phyloP scores from a whole-genome alignment of 1,140 invertebrate genomes.

The Delia radicum region DNA sequence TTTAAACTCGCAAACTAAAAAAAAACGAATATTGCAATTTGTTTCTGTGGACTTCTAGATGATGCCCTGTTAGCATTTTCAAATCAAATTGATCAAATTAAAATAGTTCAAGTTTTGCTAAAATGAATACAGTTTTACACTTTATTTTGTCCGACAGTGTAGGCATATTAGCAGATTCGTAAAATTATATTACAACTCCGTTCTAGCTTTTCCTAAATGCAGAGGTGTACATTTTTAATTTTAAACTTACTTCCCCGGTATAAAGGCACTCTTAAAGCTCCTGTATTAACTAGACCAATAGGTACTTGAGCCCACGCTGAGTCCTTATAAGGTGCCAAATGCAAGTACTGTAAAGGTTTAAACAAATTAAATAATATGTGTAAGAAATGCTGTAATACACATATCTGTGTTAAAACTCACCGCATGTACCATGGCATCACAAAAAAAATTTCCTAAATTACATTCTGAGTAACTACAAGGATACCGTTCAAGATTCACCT shows the following conservation, averaged over 20 bases:
- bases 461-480: constrained; percentile 67
- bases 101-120: too few relatives aligned
- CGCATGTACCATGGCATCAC: constrained; percentile 69
- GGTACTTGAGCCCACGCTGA: constrained; percentile 67
- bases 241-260: constrained; percentile 58
- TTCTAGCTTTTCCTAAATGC: too few relatives aligned
- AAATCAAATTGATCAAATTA: too few relatives aligned
- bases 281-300: constrained; percentile 68
- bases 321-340: constrained; percentile 36
- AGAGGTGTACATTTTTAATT: too few relatives aligned
- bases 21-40: too few relatives aligned
- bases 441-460: constrained; percentile 74
- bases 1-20: too few relatives aligned
- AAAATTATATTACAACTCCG: too few relatives aligned
- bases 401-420: constrained; percentile 38
- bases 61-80: too few relatives aligned
- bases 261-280: constrained; percentile 68
- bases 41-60: too few relatives aligned
- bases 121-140: too few relatives aligned
- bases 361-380: background rate
- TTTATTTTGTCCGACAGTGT: too few relatives aligned
- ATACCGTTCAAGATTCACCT: constrained; percentile 61
- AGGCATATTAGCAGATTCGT: too few relatives aligned
- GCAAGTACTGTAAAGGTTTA: constrained; percentile 37
- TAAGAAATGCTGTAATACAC: background rate